Evolutionary conservation across 2,113 vertebrate genomes (phyloP), one percentile per base, ranked within the genome.

Genomic region (Alexandromys fortis): DNA sequence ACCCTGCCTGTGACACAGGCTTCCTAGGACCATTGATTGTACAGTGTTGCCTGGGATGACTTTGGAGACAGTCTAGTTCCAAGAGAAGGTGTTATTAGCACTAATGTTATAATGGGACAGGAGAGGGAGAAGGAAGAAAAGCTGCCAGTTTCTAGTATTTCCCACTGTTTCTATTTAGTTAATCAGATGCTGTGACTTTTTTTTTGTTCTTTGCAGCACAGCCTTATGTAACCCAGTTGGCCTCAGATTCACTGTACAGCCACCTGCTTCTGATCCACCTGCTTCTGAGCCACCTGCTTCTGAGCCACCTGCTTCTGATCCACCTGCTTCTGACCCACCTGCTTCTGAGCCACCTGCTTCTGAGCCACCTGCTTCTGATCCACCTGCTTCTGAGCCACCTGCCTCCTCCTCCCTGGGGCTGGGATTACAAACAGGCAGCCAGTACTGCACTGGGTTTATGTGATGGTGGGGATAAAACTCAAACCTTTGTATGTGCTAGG

Each of bases 11-110:
- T 19, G 26, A 76, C 21, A 38, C 1, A 47, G 26, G 38, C 61
- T 28, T 47, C 5, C 38, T 55, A 86, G 42, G 35, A 47, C 7
- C 65, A 93, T 49, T 33, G 52, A 22, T 92, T 78, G 58, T 24
- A 70, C 67, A 65, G 17, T 76, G 38, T 77, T 87, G 38, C 92
- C 28, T 75, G 38, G 89, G 77, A 91, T 9, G 22, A 73, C 16
- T 87, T 38, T 79, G 55, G 75, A 94, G 85, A 79, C 5, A 38
- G 72, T 75, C 38, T 61, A 77, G 33, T 35, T 76, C 63, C 89
- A 52, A 83, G 13, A 13, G n/a, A 86, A 96, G 52, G 24, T 58
- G 88, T 73, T 89, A 63, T 65, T 92, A 78, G 17, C 86, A 68
- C 33, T 75, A 21, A 58, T 58, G 73, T 70, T 85, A 58, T 42